Evolutionary conservation across 2,113 vertebrate species (phyloP), one percentile per base, ranked within the genome.

Genomic region (Zosterops borbonicus): DNA sequence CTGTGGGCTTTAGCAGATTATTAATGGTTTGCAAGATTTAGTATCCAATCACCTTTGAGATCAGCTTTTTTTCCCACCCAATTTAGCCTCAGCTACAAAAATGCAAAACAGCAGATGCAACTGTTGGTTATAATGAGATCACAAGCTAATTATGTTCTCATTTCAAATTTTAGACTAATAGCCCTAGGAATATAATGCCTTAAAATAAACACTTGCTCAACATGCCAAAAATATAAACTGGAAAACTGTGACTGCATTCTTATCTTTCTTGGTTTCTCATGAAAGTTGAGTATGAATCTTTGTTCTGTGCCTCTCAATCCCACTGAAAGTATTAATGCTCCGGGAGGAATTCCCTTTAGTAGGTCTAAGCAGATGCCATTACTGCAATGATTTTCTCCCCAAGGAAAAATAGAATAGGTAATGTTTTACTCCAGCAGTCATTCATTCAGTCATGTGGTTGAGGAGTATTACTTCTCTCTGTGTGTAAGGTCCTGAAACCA

Each of bases 11-110:
- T 23, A 83, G 63, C 50, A 95, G 84, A 88, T 94, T 92, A 96
- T 87, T 94, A 95, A 95, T 74, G 55, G 46, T 85, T 74, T 91
- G 50, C 55, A 79, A 92, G 67, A 90, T 88, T 86, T 93, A 89
- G 79, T 89, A 76, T 52, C 87, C 33, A 22, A 50, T 73, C 94
- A 90, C 67, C 50, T 91, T 59, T 65, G 91, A 90, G 74, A 90
- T 74, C 50, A 77, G 69, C 21, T 62, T 76, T 82, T 60, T 31
- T 41, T 0, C 4, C 22, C 29, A 21, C 11, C 14, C 77, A 44
- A 25, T 87, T 85, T 82, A 65, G 16, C 55, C 84, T 77, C 21
- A 44, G 25, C 63, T 74, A 80, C 33, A 77, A 93, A 88, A 94
- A 85, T 37, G 39, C 81, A 83, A 65, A 95, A 19, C 17, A 85